Base-by-base conservation (phyloP, 37 sponge, comb jelly and placozoan species). In the Sycon ciliatum region DNA sequence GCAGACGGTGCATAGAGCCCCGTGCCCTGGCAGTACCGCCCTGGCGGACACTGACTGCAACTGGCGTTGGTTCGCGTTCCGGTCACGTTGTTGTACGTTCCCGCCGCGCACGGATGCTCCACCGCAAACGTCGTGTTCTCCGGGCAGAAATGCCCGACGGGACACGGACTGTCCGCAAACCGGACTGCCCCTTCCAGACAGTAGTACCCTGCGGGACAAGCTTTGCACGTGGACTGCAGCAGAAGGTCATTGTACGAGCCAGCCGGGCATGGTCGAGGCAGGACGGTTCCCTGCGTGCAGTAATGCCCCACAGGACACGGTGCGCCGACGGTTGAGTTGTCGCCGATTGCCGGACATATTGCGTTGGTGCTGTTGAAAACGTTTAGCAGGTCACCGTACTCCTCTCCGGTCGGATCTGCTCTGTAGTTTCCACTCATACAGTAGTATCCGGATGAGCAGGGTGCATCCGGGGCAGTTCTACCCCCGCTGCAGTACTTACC, bases 61-160 rank as follows among this genome's bases (percentile, higher is more conserved):
- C n/a, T 22, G 7, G 63, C 9, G 9, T n/a, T n/a, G 16, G 7
- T 60, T 18, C 7, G n/a, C 7, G n/a, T 60, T 9, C 63, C 63
- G 9, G n/a, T n/a, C 29, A n/a, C 7, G 16, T 18, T 60, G 30
- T 60, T 75, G 67, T 34, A 75, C 38, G 38, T 75, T 6, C 76
- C 76, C 3, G 57, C 29, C 2, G 78, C 72, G 39, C 78, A 77
- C 20, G 57, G 55, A 34, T 56, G 73, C 37, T 76, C 68, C 34
- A 56, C 39, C 22, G 57, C 29, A 20, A 31, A 38, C 9, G 18
- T 75, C 4, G 78, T 73, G 11, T 46, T 46, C 3, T 9, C 57
- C 7, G 78, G 78, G 69, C 78, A 77, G 60, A 74, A 77, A 49
- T 77, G 61, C 5, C 78, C 78, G 3, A 55, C 29, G 6, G 78